Base-by-base conservation (phyloP, 2,113 vertebrate genomes). In the Sander vitreus region DNA sequence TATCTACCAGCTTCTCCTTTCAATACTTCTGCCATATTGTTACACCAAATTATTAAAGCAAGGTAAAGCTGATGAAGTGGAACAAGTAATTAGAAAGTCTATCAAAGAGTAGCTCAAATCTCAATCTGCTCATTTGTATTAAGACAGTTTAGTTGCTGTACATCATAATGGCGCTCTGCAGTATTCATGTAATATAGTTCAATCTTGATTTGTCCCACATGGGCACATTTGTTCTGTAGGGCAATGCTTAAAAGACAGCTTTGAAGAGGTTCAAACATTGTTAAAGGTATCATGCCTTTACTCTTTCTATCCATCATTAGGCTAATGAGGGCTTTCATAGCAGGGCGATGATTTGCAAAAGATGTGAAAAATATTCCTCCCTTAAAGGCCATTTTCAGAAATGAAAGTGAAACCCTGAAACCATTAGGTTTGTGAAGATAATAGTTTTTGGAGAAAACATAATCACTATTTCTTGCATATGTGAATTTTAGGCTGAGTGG, bases 21-120 rank as follows among this genome's bases (percentile, higher is more conserved):
- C 74, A 76, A 47, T 73, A 14, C 55, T 51, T 66, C 47, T 15
- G 60, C 43, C 72, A 53, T 69, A 75, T 78, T 82, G 80, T 76
- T 78, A 63, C 66, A 57, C 19, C 60, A 1, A 63, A 77, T 87
- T 67, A 84, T 83, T 76, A 71, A 85, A 85, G 85, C 63, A 69
- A 87, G 66, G 84, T 82, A 76, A 71, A 80, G 89, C 69, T 25
- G 80, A 74, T 76, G 84, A 87, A 87, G 84, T 76, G 88, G 84
- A 88, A 87, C 82, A 74, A 65, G 86, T 80, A 78, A 85, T 91
- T 91, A 86, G 70, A 79, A 88, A 84, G 30, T 76, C 85, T 80
- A 88, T 89, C 73, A 83, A 55, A 69, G 78, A 54, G 78, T 5
- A 7, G 76, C 76, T 53, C 57, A 71, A 80, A 73, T 75, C 86